Evolutionary conservation across 2,888 invertebrate species (phyloP), one percentile per base, ranked within the genome.

Genomic region (Drosophila leonis): DNA sequence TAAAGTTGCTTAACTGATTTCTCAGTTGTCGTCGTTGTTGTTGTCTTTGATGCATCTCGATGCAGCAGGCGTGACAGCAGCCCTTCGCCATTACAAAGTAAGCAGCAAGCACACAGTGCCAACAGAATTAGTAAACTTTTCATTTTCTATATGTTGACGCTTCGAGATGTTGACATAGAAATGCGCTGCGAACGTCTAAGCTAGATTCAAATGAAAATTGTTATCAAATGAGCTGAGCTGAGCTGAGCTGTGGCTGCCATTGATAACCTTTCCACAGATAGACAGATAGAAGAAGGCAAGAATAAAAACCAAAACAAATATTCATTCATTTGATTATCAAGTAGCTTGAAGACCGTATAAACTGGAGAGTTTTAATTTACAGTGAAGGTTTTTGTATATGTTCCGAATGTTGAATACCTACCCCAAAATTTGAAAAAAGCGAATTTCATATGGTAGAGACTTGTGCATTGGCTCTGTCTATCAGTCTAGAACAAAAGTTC

Each of bases 11-110:
- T 65, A 4, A 27, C 56, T 5, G 77, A 42, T 39, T 42, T 55
- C 51, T 59, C 62, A 7, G 80, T 74, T 12, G 74, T 81, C 7
- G 87, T 63, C 9, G 79, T 67, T 1, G 79, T 65, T 0, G 74
- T 39, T 1, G 69, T 41, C 24, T 67, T 29, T 12, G 63, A 46
- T 37, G 63, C 12, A 1, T 63, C 65, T 1, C 67, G 67, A 42
- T 79, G 77, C 5, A 83, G 54, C 12, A 78, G 55, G 39, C 59
- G 78, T 3, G 64, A 24, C 0, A 84, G 29, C 0, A 85, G 20
- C 4, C 64, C 64, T 20, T 77, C 65, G 0, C 56, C 72, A 1
- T 12, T 33, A 10, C 55, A 62, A 8, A 65, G 52, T 24, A 60
- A 27, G 12, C 72, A 41, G 42, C 55, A 24, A n/a, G 60, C 57